Conservation (phyloP, 2,113 vertebrate genomes). For the Echinops telfairi region DNA sequence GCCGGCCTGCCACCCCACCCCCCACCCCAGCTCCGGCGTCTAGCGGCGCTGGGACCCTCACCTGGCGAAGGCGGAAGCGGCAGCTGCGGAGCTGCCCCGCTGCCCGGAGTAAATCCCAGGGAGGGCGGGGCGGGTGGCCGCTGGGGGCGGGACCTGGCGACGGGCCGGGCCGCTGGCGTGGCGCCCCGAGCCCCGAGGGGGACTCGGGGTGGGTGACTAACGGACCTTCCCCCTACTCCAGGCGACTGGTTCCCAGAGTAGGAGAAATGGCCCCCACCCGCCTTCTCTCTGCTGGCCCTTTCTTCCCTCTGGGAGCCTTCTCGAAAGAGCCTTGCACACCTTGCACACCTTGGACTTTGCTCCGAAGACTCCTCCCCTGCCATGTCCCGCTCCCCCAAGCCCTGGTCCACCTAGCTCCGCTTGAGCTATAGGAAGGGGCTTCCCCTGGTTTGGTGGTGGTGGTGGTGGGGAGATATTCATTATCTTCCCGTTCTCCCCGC, state of each 20-base stretch:
- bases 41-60: not conserved
- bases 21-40: no score
- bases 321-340: not conserved
- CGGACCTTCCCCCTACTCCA: not conserved
- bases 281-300: not conserved
- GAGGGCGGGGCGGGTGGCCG: not conserved
- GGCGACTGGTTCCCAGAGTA: not conserved
- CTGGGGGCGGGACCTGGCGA: conserved; percentile 16
- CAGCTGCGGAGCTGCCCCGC: not conserved
- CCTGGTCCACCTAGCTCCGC: not conserved
- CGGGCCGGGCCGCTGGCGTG: not conserved
- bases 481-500: no score
- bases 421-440: no score
- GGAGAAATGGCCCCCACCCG: not conserved
- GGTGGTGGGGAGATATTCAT: no score
- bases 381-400: not conserved
- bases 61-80: conserved; percentile 76
- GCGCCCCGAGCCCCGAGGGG: not conserved
- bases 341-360: not conserved
- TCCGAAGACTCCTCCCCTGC: not conserved
- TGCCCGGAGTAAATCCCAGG: conserved; percentile 53
- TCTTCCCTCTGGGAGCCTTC: not conserved
- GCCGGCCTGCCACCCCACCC: not conserved
- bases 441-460: no score
- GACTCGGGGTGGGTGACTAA: fast-evolving